Conservation (phyloP, 2,113 vertebrate species). For the Aepyceros melampus region DNA sequence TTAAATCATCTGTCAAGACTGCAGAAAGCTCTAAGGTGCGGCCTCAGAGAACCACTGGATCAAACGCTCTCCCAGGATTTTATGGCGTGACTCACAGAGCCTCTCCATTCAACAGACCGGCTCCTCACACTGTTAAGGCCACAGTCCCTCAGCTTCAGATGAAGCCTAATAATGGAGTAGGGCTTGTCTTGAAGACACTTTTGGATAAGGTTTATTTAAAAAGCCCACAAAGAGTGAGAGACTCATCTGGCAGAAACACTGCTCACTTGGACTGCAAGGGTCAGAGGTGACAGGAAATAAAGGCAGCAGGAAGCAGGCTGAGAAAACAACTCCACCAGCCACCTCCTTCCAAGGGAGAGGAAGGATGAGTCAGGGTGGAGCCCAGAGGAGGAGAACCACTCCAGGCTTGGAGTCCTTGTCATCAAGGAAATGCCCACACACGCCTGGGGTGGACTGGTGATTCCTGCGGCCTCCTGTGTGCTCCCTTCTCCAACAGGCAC, state of each 20-base stretch:
- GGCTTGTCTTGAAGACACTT: not conserved
- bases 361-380: not conserved
- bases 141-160: not conserved
- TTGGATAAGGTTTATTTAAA: not conserved
- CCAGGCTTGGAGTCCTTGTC: not conserved
- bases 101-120: not conserved
- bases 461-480: not conserved
- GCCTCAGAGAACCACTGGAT: not conserved
- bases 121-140: not conserved
- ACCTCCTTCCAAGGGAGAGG: not conserved
- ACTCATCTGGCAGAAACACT: not conserved
- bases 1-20: not conserved
- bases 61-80: not conserved
- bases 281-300: not conserved
- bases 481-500: not conserved
- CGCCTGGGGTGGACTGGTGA: not conserved
- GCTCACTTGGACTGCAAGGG: not conserved
- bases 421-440: not conserved
- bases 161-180: not conserved
- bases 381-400: not conserved
- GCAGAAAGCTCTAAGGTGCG: not conserved
- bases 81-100: fast-evolving
- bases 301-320: not conserved
- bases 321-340: not conserved
- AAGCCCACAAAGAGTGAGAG: not conserved